Evolutionary conservation across 2,113 vertebrate genomes (phyloP), one percentile per base, ranked within the genome.

Genomic region (Monarcha castaneiventris): DNA sequence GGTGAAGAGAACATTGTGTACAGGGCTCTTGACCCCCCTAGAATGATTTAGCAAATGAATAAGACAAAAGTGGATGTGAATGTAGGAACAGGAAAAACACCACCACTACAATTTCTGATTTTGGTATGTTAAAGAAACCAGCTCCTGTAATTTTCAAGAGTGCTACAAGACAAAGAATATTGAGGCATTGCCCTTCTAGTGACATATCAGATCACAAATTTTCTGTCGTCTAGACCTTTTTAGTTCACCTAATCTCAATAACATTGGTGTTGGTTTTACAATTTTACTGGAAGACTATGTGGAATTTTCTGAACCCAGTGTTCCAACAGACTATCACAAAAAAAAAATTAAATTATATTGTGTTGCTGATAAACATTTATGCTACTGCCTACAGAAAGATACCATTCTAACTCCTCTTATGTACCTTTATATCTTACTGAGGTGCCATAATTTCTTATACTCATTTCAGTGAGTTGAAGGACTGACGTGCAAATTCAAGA

Each of bases 291-390:
- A 61, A 32, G 19, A 25, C 3, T 73, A 25, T 23, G 37, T 37
- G 8, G 37, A 37, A 37, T 37, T 37, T 37, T 37, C 37, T 37
- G 37, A 37, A 37, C 37, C 37, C 37, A 37, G 37, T 37, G 37
- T 37, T 37, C 37, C 37, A 37, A 37, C 37, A 37, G 37, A 37
- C 3, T 73, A 25, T 23, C 5, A 49, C 44, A 27, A 61, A 32
- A 35, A 3, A 27, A 44, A 56, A 14, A 16, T 2, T 3, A 43
- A 46, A 19, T 0, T 0, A 8, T 33, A n/a, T 61, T 49, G 32
- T 16, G 9, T 15, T 67, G 33, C 26, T 59, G 49, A 41, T 33
- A 52, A 80, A 16, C 2, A 25, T 52, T 66, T 81, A 55, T 48
- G 37, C 7, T 52, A 11, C 16, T 19, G 19, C 16, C 35, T 79